Conservation (phyloP, 2,113 vertebrate species). For the Cyprinodon tularosa region DNA sequence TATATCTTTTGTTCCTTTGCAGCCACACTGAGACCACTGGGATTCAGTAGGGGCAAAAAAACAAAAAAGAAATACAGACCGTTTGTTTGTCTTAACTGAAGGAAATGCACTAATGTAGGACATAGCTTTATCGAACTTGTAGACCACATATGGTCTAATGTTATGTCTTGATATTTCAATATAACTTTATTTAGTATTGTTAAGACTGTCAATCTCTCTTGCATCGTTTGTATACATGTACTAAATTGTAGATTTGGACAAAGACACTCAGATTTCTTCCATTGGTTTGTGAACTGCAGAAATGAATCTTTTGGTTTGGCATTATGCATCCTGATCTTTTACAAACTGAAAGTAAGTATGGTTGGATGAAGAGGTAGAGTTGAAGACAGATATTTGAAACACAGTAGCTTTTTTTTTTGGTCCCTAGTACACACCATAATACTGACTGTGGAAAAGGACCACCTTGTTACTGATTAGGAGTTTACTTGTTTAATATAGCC, state of each 20-base stretch:
- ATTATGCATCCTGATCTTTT: background rate
- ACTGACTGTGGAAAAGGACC: background rate
- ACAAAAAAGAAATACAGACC: constrained; percentile 15
- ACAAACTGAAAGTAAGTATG: background rate
- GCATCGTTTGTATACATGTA: background rate
- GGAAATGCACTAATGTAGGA: constrained; percentile 7
- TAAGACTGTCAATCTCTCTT: background rate
- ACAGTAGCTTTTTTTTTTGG: background rate
- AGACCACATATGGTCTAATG: background rate
- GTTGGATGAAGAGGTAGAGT: background rate
- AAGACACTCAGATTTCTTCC: background rate
- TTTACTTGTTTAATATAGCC: background rate
- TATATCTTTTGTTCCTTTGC: constrained; percentile 43
- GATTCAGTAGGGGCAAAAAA: constrained; percentile 37
- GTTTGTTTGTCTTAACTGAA: background rate
- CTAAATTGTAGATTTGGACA: background rate
- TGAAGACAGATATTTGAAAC: background rate
- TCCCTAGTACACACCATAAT: background rate
- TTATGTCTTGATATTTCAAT: background rate
- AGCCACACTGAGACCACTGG: constrained; percentile 42
- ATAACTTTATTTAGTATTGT: background rate
- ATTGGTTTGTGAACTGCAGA: background rate
- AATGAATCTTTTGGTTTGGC: background rate
- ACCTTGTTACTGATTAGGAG: background rate
- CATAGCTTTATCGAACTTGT: background rate